Conservation (phyloP, 2,113 vertebrate species). For the Gasterosteus nipponicus region DNA sequence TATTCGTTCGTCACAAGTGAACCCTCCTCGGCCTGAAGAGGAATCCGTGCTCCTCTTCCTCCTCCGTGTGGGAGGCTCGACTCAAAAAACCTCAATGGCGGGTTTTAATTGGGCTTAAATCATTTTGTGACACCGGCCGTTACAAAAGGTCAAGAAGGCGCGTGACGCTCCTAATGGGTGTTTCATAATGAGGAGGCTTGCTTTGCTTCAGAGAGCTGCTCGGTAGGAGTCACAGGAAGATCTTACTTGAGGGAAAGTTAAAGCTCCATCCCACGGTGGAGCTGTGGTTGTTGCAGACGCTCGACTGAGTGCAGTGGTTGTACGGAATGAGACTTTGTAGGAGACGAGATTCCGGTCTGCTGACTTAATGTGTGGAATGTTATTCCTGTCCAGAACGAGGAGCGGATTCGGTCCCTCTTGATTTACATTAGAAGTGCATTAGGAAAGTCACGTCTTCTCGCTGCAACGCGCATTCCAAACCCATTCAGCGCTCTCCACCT, state of each 20-base stretch:
- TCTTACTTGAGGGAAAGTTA: background rate
- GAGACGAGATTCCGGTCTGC: background rate
- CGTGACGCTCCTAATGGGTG: background rate
- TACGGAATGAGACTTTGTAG: background rate
- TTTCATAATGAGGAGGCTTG: background rate
- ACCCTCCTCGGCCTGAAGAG: background rate
- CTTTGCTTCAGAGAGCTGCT: background rate
- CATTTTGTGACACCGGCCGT: background rate
- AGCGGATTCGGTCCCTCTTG: background rate
- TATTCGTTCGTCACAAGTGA: conserved; percentile 39
- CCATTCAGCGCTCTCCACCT: background rate
- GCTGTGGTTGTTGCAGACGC: background rate
- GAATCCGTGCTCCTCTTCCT: background rate
- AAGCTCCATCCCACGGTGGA: background rate
- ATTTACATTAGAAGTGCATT: background rate
- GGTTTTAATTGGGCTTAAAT: conserved; percentile 5
- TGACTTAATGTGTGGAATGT: background rate
- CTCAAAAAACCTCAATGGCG: background rate
- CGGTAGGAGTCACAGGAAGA: background rate
- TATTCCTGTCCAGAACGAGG: background rate
- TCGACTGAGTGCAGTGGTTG: background rate
- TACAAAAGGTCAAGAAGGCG: background rate
- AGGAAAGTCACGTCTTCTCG: background rate
- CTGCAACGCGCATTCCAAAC: background rate
- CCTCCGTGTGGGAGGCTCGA: background rate